Evolutionary conservation across 2,888 invertebrate genomes (phyloP), one percentile per base, ranked within the genome.

Genomic region (Caenorhabditis sp.): DNA sequence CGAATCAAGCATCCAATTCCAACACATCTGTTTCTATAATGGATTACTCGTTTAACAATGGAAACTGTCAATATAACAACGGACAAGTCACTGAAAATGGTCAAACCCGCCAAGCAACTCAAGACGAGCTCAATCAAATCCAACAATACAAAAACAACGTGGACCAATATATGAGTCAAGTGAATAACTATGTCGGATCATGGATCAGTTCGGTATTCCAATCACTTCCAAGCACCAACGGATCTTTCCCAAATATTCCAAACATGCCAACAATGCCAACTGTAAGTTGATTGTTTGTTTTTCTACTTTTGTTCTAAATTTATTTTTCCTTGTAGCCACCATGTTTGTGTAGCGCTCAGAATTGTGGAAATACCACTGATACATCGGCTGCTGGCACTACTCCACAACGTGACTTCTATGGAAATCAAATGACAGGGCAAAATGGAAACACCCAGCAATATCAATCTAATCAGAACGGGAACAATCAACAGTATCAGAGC

Each of bases 121-220:
- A 70, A 25, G 63, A 70, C 21, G 75, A 79, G 49, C 38, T 73
- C 52, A 57, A 65, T 50, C 75, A 79, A 57, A 70, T 79, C 31
- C 65, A 72, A 23, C 70, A 77, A 36, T 79, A 79, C 70, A 72
- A 67, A 57, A 66, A 75, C 25, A 65, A 62, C n/a, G 72, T 76
- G 53, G 72, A 70, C 43, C 70, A 75, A 25, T 79, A 79, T 64
- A 79, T 79, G 79, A 70, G 68, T 25, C 72, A 77, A 49, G 74
- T 79, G 21, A 79, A 79, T 27, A 68, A 68, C 60, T 79, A 79
- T 56, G 77, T 79, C 23, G 69, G 76, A 12, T 57, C 70, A 23
- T 79, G 79, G 79, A 73, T 79, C 67, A 75, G 68, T 63, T 75
- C 76, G 3, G 76, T 79, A 7, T 77, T 79, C 70, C 70, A 70